Percentiles rank a stretch among this genome's conserved stretches.
Conservation (phyloP, 2,888 invertebrate genomes). For the Drosophila neutralis region DNA sequence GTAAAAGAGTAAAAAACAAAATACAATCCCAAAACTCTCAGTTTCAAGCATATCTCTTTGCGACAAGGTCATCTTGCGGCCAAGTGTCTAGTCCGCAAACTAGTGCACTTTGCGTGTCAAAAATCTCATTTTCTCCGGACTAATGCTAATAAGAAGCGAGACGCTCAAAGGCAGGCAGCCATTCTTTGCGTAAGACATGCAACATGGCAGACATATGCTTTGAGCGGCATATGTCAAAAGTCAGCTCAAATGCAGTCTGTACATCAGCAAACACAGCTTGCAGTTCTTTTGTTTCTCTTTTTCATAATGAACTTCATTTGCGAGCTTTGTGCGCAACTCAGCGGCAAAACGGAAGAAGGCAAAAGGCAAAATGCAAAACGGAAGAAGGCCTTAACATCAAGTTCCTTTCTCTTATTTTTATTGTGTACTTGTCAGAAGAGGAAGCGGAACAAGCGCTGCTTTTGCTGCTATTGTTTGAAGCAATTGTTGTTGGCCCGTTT, state of each 20-base stretch:
- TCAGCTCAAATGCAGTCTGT: background rate
- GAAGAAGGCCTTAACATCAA: slow-evolving; percentile 56
- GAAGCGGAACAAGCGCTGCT: slow-evolving; percentile 25
- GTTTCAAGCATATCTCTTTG: background rate
- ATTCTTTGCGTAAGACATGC: background rate
- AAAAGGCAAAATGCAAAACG: slow-evolving; percentile 11
- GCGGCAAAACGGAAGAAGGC: slow-evolving; percentile 29
- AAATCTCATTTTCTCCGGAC: background rate
- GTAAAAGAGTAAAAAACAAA: background rate
- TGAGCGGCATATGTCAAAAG: background rate
- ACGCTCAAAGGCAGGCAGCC: slow-evolving; percentile 10
- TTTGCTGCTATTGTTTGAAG: slow-evolving; percentile 42
- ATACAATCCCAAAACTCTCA: background rate
- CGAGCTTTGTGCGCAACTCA: slow-evolving; percentile 47
- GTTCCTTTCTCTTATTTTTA: slow-evolving; percentile 25
- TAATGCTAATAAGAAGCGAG: background rate
- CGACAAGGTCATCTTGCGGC: background rate
- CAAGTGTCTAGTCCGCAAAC: background rate
- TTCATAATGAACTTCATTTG: slow-evolving; percentile 67
- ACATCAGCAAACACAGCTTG: slow-evolving; percentile 10
- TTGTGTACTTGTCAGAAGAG: background rate
- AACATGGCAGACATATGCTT: slow-evolving; percentile 1
- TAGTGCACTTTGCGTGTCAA: background rate
- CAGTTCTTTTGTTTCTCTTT: slow-evolving; percentile 6
- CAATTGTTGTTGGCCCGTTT: slow-evolving; percentile 27